Percentiles rank a stretch among this genome's conserved stretches.
phyloP scores from a whole-genome alignment of 2,888 invertebrate species.

The Mythimna loreyi region DNA sequence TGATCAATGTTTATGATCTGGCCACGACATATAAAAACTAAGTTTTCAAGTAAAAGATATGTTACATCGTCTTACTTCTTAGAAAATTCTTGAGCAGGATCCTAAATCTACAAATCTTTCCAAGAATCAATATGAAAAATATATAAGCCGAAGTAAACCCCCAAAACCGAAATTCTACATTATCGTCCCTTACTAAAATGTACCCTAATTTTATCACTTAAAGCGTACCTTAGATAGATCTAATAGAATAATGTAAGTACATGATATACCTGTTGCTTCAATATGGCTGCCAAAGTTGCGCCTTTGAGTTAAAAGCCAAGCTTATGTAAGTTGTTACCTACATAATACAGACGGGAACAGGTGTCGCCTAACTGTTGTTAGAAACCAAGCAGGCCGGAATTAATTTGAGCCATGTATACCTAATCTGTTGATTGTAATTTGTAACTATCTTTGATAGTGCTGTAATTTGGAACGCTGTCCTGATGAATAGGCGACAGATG shows the following conservation, averaged over 20 bases:
- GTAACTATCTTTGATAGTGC: constrained; percentile 37
- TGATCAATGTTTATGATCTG: no score
- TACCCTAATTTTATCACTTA: constrained; percentile 44
- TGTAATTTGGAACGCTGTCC: background rate
- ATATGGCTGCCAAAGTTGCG: constrained; percentile 65
- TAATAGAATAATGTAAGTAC: constrained; percentile 62
- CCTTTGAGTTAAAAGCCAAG: constrained; percentile 72
- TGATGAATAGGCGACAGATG: background rate
- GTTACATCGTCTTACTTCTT: background rate
- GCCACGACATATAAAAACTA: no score
- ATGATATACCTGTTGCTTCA: constrained; percentile 69
- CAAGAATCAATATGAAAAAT: constrained; percentile 19
- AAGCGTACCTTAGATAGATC: constrained; percentile 51
- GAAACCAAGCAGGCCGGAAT: constrained; percentile 63
- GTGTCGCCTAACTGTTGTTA: constrained; percentile 68
- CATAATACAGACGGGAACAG: constrained; percentile 70
- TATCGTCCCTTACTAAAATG: constrained; percentile 17
- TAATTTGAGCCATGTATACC: constrained; percentile 61
- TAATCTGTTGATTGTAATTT: constrained; percentile 62
- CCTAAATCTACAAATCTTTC: constrained; percentile 12
- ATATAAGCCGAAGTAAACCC: background rate
- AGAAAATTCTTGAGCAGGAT: background rate
- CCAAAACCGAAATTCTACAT: constrained; percentile 10
- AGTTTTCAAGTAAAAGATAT: background rate
- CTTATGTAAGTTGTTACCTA: constrained; percentile 69